Conservation (phyloP, 2,113 vertebrate genomes). For the Pseudonaja textilis region DNA sequence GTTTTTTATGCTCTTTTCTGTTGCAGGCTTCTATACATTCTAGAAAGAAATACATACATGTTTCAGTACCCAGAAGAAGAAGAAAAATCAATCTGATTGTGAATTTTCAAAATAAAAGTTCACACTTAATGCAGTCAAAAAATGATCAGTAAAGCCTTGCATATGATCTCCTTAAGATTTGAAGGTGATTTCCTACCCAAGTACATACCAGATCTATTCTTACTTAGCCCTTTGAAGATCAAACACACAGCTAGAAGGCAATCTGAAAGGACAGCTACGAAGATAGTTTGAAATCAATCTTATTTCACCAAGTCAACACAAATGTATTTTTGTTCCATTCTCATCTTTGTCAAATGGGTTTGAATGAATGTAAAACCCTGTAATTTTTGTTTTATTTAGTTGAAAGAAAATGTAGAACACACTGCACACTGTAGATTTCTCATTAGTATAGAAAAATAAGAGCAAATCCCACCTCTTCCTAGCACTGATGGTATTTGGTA, state of each 20-base stretch:
- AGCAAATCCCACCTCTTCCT: neutral
- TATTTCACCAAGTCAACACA: neutral
- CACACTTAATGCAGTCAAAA: neutral
- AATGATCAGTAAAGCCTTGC: neutral
- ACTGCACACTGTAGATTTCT: neutral
- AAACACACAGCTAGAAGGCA: neutral
- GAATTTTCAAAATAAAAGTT: neutral
- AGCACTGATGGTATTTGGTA: neutral
- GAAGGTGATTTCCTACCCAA: neutral
- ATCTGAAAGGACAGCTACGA: neutral
- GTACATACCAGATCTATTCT: neutral
- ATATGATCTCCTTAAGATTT: neutral
- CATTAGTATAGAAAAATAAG: neutral
- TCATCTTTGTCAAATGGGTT: neutral
- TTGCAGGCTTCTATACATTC: neutral
- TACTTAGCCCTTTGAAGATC: neutral
- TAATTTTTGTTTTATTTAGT: neutral
- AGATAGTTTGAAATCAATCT: neutral
- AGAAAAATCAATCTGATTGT: neutral
- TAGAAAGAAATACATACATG: neutral
- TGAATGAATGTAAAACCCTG: neutral
- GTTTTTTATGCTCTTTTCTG: neutral
- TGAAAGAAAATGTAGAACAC: neutral
- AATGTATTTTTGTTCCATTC: neutral
- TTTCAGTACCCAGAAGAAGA: neutral